Conservation (phyloP, 2,888 invertebrate genomes). For the Tetragonisca angustula region DNA sequence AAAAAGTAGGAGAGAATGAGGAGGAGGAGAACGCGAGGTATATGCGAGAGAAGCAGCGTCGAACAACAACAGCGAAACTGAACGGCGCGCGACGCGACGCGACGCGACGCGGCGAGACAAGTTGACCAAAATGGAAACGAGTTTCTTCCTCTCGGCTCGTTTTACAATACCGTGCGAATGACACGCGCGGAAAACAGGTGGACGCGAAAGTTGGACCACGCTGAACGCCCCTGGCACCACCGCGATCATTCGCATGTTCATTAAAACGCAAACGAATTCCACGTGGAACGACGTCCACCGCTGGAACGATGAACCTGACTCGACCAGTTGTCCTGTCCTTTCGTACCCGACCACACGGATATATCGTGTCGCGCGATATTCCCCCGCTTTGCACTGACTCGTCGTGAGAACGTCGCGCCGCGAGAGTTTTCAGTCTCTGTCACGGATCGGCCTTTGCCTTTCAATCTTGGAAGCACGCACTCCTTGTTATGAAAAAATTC, state of each 20-base stretch:
- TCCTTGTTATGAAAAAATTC: no score
- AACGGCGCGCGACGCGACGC: not conserved
- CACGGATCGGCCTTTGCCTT: no score
- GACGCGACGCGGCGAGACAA: constrained; percentile 11
- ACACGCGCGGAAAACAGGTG: constrained; percentile 52
- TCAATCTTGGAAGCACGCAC: no score
- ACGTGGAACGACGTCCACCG: constrained; percentile 37
- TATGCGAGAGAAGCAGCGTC: no score
- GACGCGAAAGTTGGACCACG: constrained; percentile 43
- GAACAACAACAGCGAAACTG: no score
- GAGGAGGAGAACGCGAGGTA: not conserved
- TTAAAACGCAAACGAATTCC: constrained; percentile 76
- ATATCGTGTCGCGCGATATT: constrained; percentile 5
- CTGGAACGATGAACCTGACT: constrained; percentile 46
- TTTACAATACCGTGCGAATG: constrained; percentile 63
- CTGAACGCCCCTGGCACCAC: constrained; percentile 53
- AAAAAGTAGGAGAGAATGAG: no score
- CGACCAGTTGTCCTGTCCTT: constrained; percentile 36
- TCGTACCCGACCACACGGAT: constrained; percentile 5
- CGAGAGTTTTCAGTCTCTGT: no score
- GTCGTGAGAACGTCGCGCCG: not conserved
- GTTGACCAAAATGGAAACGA: constrained; percentile 60
- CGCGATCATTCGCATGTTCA: constrained; percentile 70
- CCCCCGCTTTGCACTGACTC: not conserved
- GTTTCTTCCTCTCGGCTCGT: constrained; percentile 51